Evolutionary conservation across 2,888 invertebrate genomes (phyloP), one percentile per base, ranked within the genome.

Genomic region (Ichneumon xanthorius): DNA sequence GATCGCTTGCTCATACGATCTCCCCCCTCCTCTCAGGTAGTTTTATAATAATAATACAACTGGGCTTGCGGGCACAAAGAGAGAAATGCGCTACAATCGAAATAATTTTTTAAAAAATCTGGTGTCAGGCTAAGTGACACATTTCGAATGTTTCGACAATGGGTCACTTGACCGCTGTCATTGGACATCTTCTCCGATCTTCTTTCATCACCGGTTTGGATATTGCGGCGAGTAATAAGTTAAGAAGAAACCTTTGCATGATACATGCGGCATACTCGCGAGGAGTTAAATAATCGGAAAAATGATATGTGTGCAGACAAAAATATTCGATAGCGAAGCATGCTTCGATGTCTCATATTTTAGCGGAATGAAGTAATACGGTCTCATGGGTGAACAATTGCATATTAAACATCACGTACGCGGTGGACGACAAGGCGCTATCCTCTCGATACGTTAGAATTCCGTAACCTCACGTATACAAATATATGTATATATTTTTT

Each of bases 81-180:
- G 53, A 33, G 33, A 26, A 26, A 26, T 33, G 1, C 50, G 7
- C 11, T 37, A 55, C 45, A 67, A 53, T 77, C 33, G 68, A 70
- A 78, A 78, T 68, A 58, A 70, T 58, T 37, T 40, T 67, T 40
- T 67, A 45, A 19, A 45, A 14, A 19, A 19, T 26, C 19, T 68
- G 19, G 37, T 68, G 19, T 26, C 30, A 33, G 33, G 33, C 33
- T 33, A 33, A 33, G 33, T 33, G 30, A 9, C 14, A 61, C 61
- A 30, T 3, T 5, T 14, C 63, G 5, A 33, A 63, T 63, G 16
- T 26, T 88, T 83, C 84, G 77, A 82, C 81, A 82, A 86, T 82
- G 82, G 70, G 63, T 61, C 61, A 55, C 72, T 76, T 77, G 77
- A 77, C 82, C 82, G 82, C 58, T 76, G 70, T 80, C 82, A 45